Evolutionary conservation across 2,888 invertebrate genomes (phyloP).

Genomic region (Camponotus fellah): DNA sequence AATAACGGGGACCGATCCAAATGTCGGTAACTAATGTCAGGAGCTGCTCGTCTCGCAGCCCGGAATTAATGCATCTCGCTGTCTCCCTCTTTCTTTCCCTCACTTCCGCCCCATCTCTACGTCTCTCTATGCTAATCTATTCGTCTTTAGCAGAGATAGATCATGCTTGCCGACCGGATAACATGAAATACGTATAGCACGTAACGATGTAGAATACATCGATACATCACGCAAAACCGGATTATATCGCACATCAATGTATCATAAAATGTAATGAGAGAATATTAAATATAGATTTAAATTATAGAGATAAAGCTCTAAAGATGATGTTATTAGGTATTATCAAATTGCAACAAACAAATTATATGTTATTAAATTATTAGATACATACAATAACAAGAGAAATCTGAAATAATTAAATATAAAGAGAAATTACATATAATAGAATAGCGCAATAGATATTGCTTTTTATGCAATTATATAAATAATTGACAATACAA

Average conservation of each 20-base stretch:
- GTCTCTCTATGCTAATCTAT: slow-evolving; percentile 26
- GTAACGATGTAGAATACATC: slow-evolving; percentile 6
- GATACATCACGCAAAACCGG: slow-evolving; percentile 20
- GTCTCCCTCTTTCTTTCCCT: slow-evolving; percentile 37
- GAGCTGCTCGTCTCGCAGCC: slow-evolving; percentile 50
- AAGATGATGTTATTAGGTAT: not conserved
- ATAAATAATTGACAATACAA: slow-evolving; percentile 7
- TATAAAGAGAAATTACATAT: not conserved
- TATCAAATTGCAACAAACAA: not conserved
- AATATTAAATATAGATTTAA: not conserved
- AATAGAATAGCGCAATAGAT: not conserved
- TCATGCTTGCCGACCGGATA: slow-evolving; percentile 50
- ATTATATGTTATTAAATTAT: slow-evolving; percentile 14
- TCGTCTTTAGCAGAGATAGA: slow-evolving; percentile 41
- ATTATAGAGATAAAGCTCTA: not conserved
- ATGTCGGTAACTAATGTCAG: slow-evolving; percentile 65
- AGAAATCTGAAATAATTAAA: slow-evolving; percentile 4
- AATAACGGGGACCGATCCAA: slow-evolving; percentile 57
- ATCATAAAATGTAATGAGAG: not conserved
- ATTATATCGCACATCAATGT: slow-evolving; percentile 26
- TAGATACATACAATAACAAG: not conserved
- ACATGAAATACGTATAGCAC: slow-evolving; percentile 31
- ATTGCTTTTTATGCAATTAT: not conserved
- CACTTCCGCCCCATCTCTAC: not conserved
- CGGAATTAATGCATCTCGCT: slow-evolving; percentile 61